Conservation (phyloP, 2,888 invertebrate species). For the Mythimna impura region DNA sequence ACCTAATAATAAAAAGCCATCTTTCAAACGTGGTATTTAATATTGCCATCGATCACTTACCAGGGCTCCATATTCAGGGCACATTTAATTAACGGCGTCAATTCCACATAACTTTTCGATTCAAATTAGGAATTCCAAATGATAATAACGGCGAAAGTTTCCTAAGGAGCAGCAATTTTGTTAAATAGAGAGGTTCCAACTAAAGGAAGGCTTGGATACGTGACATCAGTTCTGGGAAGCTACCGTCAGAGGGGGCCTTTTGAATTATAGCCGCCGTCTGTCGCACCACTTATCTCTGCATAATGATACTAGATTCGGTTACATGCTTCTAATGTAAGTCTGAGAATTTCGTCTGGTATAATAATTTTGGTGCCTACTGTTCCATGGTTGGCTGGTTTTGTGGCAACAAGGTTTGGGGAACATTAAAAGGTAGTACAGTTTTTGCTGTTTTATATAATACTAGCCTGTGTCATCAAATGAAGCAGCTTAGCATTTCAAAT, state of each 20-base stretch:
- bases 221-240: slow-evolving; percentile 65
- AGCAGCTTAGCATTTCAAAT: too few relatives aligned
- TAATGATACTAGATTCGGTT: slow-evolving; percentile 81
- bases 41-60: not conserved
- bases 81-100: slow-evolving; percentile 16
- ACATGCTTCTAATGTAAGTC: slow-evolving; percentile 72
- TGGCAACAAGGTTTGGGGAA: not conserved
- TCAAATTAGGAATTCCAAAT: slow-evolving; percentile 44
- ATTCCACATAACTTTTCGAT: slow-evolving; percentile 18
- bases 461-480: too few relatives aligned
- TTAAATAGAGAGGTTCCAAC: slow-evolving; percentile 64
- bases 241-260: slow-evolving; percentile 64
- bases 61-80: not conserved
- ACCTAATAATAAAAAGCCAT: too few relatives aligned
- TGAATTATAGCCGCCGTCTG: slow-evolving; percentile 79
- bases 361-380: slow-evolving; percentile 27
- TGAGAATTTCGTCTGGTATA: slow-evolving; percentile 31
- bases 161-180: slow-evolving; percentile 60
- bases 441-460: too few relatives aligned
- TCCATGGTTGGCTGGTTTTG: slow-evolving; percentile 19
- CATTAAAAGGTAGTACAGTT: too few relatives aligned
- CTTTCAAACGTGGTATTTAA: not conserved
- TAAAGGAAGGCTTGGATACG: slow-evolving; percentile 55
- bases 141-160: slow-evolving; percentile 49
- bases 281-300: slow-evolving; percentile 79